Evolutionary conservation across 2,797 vertebrate genomes (phyloP), one percentile per base, ranked within the genome.

Genomic region (Channallabes apus): DNA sequence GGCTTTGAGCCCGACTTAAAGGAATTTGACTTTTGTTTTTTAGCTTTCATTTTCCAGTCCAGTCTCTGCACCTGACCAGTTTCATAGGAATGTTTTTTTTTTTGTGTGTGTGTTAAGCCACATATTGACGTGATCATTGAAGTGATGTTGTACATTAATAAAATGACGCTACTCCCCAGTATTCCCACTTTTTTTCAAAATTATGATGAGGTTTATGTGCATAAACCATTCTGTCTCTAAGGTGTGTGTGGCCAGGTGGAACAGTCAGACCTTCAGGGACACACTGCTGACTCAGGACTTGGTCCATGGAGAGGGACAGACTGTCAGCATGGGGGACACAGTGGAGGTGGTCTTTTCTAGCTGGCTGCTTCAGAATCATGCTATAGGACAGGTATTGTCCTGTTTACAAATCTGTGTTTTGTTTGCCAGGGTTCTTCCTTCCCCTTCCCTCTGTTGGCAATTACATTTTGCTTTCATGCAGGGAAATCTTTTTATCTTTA

Each of bases 201-300:
- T 5, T 64, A 64, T 64, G 3, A 29, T 29, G 15, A 17, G 2
- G 12, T 67, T 29, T 67, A 29, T 75, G 17, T 75, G n/a, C 17
- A 54, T 27, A 56, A 56, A 27, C 14, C 24, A 24, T 51, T 76
- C 22, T 75, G 15, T 67, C 1, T 59, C 11, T 62, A 69, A 97
- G 96, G 94, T 97, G 0, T 96, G 96, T 89, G 88, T 97, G 84
- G 96, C 96, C 86, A 95, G 93, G 65, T 95, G 92, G 87, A 96
- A 96, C 90, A 94, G 94, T 78, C 89, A 85, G 61, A 80, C 93
- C 38, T 89, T 79, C 3, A 87, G 94, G 1, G 94, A 96, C 2
- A 81, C 87, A 0, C 93, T 96, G 27, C 82, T 96, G 20, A 92
- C 3, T 58, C 96, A 97, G 91, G 96, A 97, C 86, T 94, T 97